Evolutionary conservation across 2,888 invertebrate genomes (phyloP), one percentile per base, ranked within the genome.

Genomic region (Drosophila maculinotata): DNA sequence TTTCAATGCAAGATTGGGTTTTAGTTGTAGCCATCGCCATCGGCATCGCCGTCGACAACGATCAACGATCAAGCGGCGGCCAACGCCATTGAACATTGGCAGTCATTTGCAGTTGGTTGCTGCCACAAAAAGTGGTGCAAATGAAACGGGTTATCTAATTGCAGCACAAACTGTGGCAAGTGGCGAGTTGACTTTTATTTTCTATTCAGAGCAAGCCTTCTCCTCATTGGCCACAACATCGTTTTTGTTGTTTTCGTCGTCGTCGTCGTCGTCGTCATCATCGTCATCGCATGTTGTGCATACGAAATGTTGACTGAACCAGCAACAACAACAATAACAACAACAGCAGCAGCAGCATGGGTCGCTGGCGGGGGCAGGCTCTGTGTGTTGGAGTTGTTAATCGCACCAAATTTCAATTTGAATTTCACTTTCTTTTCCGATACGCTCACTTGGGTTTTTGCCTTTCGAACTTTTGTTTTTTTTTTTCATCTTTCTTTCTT

Each of bases 341-440:
- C 31, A 25, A 30, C 47, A 20, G 8, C 6, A 25, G 3, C 44
- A 36, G 45, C 26, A 33, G 3, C 15, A 31, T 28, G 62, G 44
- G 25, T 49, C 30, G 17, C 59, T 15, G 38, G 33, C 49, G 31
- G 17, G 33, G 38, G 15, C 36, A 39, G 28, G 15, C 31, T 26
- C 14, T 26, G 14, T 26, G 14, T 74, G 81, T 77, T 69, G 78
- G 52, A 81, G 82, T 62, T 76, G 79, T 87, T 82, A 87, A 82
- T 87, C 81, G 81, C 87, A 84, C 82, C 86, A 88, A 83, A 80
- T 80, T 76, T 79, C 74, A 87, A 87, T 89, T 89, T 87, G 81
- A 89, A 90, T 89, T 89, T 89, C 89, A 89, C 89, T 90, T 89
- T 89, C 89, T 89, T 89, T 90, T 90, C 89, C 89, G 89, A 87